Base-by-base conservation (phyloP, 2,797 vertebrate species). In the Cossypha heuglini region DNA sequence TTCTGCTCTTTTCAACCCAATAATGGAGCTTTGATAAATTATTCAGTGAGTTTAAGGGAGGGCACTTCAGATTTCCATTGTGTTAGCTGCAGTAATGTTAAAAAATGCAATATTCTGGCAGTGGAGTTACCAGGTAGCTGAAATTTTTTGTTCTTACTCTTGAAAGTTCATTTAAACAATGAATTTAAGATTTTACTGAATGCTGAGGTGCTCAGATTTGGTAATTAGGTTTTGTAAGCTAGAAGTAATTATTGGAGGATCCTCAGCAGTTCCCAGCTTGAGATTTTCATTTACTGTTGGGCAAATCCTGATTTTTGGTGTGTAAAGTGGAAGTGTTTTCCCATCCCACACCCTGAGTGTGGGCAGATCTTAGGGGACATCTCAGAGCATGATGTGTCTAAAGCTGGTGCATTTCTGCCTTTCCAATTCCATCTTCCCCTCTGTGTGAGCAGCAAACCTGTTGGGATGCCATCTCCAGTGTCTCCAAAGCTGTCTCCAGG, bases 401-500 rank as follows among this genome's bases (percentile, higher is more conserved):
- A 63, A 49, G 19, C 42, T 49, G n/a, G 0, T 52, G 5, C 28
- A 9, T 31, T 33, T 35, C 46, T 68, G 24, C 18, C 6, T 64
- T 84, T 43, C 38, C 54, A 77, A 31, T 6, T 10, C 28, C 12
- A 6, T 62, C 1, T n/a, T 64, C 77, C 48, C 45, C 29, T 94
- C 10, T 79, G 61, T 26, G 1, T n/a, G 22, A 82, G 42, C 98
- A 99, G 99, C 98, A 99, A 99, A 98, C 98, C 99, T 37, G 99
- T 98, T 1, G 98, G 99, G 35, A 99, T 99, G 99, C 99, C 99
- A 24, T 99, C 99, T 86, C 99, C 99, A 10, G 99, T 99, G 38
- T 99, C 99, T 81, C 99, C 99, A 69, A 99, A 99, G 97, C 98
- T 99, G 93, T 99, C 99, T 25, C 99, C 99, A 6, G 99, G 99